A percentile compares a stretch with the other conserved stretches of the same genome.
These are phyloP conservation scores for Leucosticte australis DNA, from an alignment of 2,113 vertebrate genomes.

Conservation along the genomic window DNA sequence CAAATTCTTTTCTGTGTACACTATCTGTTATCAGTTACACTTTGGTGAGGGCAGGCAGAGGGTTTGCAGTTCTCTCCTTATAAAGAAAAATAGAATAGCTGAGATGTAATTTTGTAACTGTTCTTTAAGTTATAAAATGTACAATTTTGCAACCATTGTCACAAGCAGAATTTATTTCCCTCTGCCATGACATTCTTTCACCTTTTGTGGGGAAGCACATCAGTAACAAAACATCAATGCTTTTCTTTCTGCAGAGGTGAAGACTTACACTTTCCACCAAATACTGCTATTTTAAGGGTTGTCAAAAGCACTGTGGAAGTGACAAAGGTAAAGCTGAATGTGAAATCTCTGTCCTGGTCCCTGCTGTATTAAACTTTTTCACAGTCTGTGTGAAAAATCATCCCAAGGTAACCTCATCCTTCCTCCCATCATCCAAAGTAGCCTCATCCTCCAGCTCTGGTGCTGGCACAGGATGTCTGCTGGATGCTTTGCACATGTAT, in stretches of 20 bases:
- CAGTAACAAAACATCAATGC: background rate
- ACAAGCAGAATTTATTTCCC: background rate
- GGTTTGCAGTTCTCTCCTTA: background rate
- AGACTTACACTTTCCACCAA: background rate
- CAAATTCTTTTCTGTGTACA: background rate
- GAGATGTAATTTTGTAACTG: background rate
- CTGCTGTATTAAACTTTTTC: background rate
- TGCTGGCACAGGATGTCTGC: background rate
- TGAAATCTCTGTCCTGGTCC: background rate
- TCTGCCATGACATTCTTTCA: background rate
- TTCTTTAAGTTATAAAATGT: background rate
- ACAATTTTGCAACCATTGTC: background rate
- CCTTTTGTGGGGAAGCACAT: background rate
- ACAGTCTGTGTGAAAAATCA: no score
- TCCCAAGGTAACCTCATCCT: background rate
- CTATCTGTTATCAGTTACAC: background rate
- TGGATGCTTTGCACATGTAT: fast-evolving
- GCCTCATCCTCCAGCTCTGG: background rate
- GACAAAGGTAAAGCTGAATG: background rate
- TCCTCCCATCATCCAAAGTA: background rate
- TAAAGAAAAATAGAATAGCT: background rate
- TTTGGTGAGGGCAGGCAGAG: background rate
- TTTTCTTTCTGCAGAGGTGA: background rate
- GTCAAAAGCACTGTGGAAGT: background rate
- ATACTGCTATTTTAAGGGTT: background rate